Evolutionary conservation across 2,113 vertebrate species (phyloP).

Genomic region (Nothoprocta pentlandii): DNA sequence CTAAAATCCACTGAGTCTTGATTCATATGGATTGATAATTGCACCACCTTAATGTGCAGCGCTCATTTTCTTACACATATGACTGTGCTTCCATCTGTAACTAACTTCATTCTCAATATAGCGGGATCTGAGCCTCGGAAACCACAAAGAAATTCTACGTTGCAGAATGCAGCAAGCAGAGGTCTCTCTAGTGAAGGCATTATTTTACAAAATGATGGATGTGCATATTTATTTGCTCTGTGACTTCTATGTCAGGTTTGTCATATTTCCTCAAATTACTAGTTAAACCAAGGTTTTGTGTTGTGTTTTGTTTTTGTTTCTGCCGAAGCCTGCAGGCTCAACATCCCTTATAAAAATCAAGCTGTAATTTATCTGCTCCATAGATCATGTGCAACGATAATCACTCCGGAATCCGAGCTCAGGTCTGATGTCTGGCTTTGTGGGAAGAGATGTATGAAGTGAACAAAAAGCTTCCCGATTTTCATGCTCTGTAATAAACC

Average conservation of each 20-base stretch:
- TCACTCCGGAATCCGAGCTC: slow-evolving; percentile 52
- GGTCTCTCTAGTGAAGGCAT: slow-evolving; percentile 36
- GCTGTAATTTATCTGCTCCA: slow-evolving; percentile 75
- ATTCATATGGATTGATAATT: background rate
- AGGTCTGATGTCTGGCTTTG: slow-evolving; percentile 53
- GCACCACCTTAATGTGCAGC: background rate
- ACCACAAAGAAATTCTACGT: background rate
- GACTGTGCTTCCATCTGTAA: background rate
- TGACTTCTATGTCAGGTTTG: slow-evolving; percentile 70
- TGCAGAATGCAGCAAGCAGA: slow-evolving; percentile 44
- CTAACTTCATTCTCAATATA: background rate
- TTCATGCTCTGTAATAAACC: slow-evolving; percentile 66
- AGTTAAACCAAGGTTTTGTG: slow-evolving; percentile 62
- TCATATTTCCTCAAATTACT: slow-evolving; percentile 73
- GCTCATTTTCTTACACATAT: background rate
- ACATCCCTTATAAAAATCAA: slow-evolving; percentile 67
- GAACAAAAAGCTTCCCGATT: slow-evolving; percentile 58
- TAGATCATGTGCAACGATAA: slow-evolving; percentile 74
- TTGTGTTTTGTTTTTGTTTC: slow-evolving; percentile 57
- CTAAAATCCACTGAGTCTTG: background rate
- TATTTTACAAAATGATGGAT: slow-evolving; percentile 70
- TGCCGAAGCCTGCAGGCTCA: slow-evolving; percentile 60
- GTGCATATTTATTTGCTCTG: slow-evolving; percentile 74
- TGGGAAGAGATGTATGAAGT: slow-evolving; percentile 68
- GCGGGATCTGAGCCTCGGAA: slow-evolving; percentile 14